These are phyloP conservation scores for Mohoua ochrocephala DNA, from an alignment of 2,113 vertebrate genomes.

Conservation along the genomic window DNA sequence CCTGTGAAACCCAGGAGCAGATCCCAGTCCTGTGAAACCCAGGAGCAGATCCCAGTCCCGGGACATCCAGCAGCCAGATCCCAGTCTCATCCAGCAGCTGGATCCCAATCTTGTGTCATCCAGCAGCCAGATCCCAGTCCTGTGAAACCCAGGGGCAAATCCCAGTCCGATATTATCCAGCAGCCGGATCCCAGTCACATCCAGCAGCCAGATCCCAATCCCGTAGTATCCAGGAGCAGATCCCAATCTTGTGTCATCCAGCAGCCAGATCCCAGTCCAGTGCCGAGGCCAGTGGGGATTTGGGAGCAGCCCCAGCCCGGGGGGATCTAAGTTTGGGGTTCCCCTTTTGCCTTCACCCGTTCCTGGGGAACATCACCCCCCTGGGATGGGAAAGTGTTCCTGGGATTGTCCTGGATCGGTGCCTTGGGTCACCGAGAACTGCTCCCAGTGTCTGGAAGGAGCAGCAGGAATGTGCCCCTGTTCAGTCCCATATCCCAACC, in stretches of 20 bases:
- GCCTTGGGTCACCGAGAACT: accelerated
- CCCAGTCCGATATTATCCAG: neutral
- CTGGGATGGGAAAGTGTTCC: neutral
- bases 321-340: neutral
- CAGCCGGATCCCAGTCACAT: neutral
- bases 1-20: no score
- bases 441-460: neutral
- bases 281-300: accelerated
- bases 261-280: neutral
- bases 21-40: no score
- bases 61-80: no score
- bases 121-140: neutral
- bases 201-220: no score
- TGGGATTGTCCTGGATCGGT: neutral
- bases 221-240: no score
- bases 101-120: neutral
- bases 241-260: neutral
- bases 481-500: neutral
- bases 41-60: no score
- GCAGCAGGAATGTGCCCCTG: neutral
- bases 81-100: no score
- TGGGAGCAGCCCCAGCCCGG: neutral
- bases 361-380: neutral
- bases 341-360: neutral
- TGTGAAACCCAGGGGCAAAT: neutral